phyloP scores from a whole-genome alignment of 2,797 vertebrate genomes.

The Benthosema pterotum region DNA sequence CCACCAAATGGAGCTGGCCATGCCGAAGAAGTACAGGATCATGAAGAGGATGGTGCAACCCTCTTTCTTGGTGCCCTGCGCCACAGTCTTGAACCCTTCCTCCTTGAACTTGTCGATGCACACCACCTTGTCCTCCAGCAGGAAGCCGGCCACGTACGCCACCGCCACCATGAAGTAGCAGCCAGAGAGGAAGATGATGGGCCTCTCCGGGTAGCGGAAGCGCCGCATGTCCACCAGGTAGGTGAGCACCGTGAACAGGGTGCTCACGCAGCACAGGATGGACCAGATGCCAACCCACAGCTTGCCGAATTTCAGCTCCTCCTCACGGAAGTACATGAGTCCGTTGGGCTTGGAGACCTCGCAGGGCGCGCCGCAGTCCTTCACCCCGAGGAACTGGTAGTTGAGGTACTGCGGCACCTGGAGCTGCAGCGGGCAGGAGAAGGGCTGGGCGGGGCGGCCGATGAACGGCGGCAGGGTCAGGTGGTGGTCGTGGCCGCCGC shows the following conservation, averaged over 20 bases:
- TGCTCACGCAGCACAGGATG: slow-evolving; percentile 86
- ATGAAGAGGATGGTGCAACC: slow-evolving; percentile 93
- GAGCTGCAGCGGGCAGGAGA: slow-evolving; percentile 89
- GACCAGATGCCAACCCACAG: slow-evolving; percentile 91
- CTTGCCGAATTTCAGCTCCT: slow-evolving; percentile 86
- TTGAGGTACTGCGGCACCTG: slow-evolving; percentile 88
- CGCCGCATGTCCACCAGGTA: slow-evolving; percentile 89
- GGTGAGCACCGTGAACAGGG: slow-evolving; percentile 91
- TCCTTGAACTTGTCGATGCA: slow-evolving; percentile 86
- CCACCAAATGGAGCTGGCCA: slow-evolving; percentile 96
- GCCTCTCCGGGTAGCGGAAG: slow-evolving; percentile 91
- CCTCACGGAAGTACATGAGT: slow-evolving; percentile 90
- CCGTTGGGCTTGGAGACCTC: slow-evolving; percentile 84
- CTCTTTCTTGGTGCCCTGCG: slow-evolving; percentile 92
- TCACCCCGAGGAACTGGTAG: slow-evolving; percentile 87
- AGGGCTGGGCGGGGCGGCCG: slow-evolving; percentile 69
- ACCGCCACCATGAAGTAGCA: slow-evolving; percentile 94
- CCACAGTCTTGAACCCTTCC: slow-evolving; percentile 87
- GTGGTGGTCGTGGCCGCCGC: slow-evolving; percentile 68
- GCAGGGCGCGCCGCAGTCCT: slow-evolving; percentile 91
- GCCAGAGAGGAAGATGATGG: slow-evolving; percentile 92
- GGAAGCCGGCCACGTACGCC: slow-evolving; percentile 85
- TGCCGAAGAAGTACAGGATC: slow-evolving; percentile 92
- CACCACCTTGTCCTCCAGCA: slow-evolving; percentile 87
- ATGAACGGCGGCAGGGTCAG: slow-evolving; percentile 57